Base-by-base conservation (phyloP, 2,888 invertebrate species). In the Branchinecta sandiegonensis region DNA sequence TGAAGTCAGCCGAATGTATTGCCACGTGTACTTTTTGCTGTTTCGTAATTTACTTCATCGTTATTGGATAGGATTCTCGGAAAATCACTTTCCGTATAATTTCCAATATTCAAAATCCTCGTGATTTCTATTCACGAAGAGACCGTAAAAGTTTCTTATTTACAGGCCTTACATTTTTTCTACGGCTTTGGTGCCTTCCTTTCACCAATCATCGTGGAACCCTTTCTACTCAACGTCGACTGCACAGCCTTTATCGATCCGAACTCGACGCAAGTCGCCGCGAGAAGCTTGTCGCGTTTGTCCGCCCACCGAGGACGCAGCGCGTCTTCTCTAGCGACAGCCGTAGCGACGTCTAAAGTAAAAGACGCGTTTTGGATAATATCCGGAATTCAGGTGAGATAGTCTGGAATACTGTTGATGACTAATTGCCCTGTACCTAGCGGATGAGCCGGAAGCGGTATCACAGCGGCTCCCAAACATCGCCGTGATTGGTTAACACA, bases 161-260 rank as follows among this genome's bases (percentile, higher is more conserved):
- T 72, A 9, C 74, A 80, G 80, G 78, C 79, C 12, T 75, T 80
- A 73, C 80, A 80, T 71, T 80, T 79, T 72, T 80, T 76, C 73
- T 80, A 80, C 72, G 80, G 80, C 1, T 74, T 80, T 13, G 80
- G 80, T 5, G 80, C 80, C 0, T 79, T 80, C 71, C 73, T 80
- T 13, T 79, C 79, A 67, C 80, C 80, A 0, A 76, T 80, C 76
- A 78, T 80, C 48, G 79, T 78, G 5, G 77, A 79, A 48, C 78
- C 78, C 0, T 80, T 79, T 71, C 74, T 80, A 23, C 74, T 79
- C 12, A 78, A 79, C 73, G 75, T 77, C 69, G 78, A 79, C 73
- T 80, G 80, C 73, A 75, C 77, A 0, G 71, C 69, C 9, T 66
- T 66, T 14, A 69, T 71, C 64, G 68, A 64, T 8, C 66, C 66